Evolutionary conservation across 53 echinoderm and acorn worm genomes (phyloP).

Genomic region (Antedon mediterranea): DNA sequence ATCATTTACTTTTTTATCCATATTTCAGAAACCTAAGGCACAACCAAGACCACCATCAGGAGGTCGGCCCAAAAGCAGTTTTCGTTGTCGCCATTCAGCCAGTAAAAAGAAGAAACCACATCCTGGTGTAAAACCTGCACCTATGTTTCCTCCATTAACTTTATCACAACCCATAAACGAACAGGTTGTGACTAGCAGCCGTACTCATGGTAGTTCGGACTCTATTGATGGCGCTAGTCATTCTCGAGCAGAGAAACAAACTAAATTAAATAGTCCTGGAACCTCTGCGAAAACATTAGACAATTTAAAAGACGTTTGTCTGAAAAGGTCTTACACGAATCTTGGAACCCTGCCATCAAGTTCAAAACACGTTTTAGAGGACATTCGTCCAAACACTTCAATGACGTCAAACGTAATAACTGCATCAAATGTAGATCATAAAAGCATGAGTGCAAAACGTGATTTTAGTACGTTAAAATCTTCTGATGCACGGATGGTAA

Average conservation of each 20-base stretch:
- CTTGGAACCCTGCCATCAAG: constrained; percentile 42
- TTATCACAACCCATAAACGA: constrained; percentile 7
- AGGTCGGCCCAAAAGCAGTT: constrained; percentile 57
- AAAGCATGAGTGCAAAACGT: constrained; percentile 9
- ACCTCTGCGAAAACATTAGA: constrained; percentile 47
- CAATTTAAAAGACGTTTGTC: constrained; percentile 33
- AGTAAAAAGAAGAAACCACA: background rate
- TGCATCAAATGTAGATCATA: constrained; percentile 6
- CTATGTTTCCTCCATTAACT: background rate
- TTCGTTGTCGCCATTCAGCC: constrained; percentile 14
- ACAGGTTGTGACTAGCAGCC: background rate
- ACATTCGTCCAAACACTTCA: constrained; percentile 49
- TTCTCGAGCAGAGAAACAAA: constrained; percentile 14
- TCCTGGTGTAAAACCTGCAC: background rate
- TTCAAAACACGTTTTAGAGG: constrained; percentile 32
- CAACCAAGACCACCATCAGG: constrained; percentile 48
- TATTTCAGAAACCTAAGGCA: constrained; percentile 44
- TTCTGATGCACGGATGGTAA: constrained; percentile 84
- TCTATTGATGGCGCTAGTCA: constrained; percentile 19
- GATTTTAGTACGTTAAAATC: constrained; percentile 39
- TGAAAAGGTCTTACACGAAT: constrained; percentile 55
- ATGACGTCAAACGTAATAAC: constrained; percentile 5
- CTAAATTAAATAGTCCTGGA: constrained; percentile 40
- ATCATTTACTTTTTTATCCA: background rate
- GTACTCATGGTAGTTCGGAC: background rate